Base-by-base conservation (phyloP, 53 echinoderm and acorn worm genomes). In the Holothuria scabra region DNA sequence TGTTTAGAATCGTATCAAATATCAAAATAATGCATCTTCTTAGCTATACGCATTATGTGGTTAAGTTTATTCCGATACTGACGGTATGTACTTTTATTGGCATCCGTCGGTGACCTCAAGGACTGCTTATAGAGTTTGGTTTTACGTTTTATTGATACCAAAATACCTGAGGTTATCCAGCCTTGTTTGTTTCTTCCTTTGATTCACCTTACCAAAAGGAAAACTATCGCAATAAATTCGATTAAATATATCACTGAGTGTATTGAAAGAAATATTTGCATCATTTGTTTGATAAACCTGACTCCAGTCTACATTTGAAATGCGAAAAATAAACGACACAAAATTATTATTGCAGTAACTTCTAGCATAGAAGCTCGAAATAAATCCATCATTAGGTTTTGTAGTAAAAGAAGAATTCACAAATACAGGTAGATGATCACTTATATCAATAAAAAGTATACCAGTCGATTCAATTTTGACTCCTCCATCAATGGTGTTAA, bases 31-130 rank as follows among this genome's bases (percentile, higher is more conserved):
- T 64, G 12, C 12, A n/a, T n/a, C n/a, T n/a, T n/a, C n/a, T n/a
- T 66, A 0, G 66, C 66, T 24, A 66, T n/a, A 66, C 66, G 66
- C 23, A 66, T n/a, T 24, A 66, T 26, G 12, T 66, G 28, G 66
- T 66, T 66, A 66, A 66, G 66, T n/a, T 26, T 66, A 66, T 66
- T 66, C 66, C 66, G 24, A 26, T 4, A 66, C 28, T 24, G 66
- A 24, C 23, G 23, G 12, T 66, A 66, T 8, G 16, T 66, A 5
- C 28, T 24, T 66, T 66, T 66, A 26, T 66, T 66, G 28, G 22
- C 66, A 24, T n/a, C 66, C 28, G n/a, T n/a, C n/a, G n/a, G n/a
- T n/a, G n/a, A n/a, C n/a, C n/a, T n/a, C n/a, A n/a, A n/a, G n/a
- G n/a, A n/a, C n/a, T n/a, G n/a, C n/a, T n/a, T n/a, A n/a, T n/a